phyloP scores from a whole-genome alignment of 2,888 invertebrate species.

The Chydorus sphaericus region DNA sequence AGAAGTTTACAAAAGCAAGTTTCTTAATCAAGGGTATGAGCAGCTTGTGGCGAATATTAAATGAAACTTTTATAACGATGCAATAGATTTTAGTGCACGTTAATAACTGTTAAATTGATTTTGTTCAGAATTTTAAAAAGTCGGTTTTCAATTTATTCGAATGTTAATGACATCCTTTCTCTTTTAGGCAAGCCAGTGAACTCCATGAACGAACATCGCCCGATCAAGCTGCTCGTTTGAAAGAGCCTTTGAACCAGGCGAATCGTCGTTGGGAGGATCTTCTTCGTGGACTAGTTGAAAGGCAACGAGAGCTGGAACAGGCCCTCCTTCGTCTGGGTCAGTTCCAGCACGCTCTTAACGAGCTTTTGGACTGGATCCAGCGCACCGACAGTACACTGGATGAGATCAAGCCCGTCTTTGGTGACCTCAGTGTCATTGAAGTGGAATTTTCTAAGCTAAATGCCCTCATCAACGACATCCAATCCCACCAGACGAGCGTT shows the following conservation, averaged over 20 bases:
- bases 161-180: constrained; percentile 17
- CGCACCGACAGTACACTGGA: constrained; percentile 74
- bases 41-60: too few species aligned
- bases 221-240: constrained; percentile 83
- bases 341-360: constrained; percentile 90
- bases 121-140: not conserved
- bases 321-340: constrained; percentile 87
- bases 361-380: constrained; percentile 86
- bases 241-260: constrained; percentile 76
- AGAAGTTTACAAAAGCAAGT: constrained; percentile 62
- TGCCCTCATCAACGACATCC: constrained; percentile 90
- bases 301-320: constrained; percentile 82
- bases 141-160: not conserved
- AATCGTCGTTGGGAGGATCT: constrained; percentile 87
- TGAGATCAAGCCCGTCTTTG: constrained; percentile 73
- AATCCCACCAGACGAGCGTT: constrained; percentile 87
- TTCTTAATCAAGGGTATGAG: too few species aligned
- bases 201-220: constrained; percentile 82
- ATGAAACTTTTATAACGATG: too few species aligned
- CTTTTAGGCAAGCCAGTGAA: constrained; percentile 78
- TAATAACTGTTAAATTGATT: not conserved
- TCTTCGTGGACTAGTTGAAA: constrained; percentile 74
- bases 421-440: constrained; percentile 79
- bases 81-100: too few species aligned
- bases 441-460: constrained; percentile 91